A percentile compares a stretch with the other conserved stretches of the same genome.
Evolutionary conservation across 92 coral and sea anemone species (phyloP).

Genomic region (Heteractis magnifica): DNA sequence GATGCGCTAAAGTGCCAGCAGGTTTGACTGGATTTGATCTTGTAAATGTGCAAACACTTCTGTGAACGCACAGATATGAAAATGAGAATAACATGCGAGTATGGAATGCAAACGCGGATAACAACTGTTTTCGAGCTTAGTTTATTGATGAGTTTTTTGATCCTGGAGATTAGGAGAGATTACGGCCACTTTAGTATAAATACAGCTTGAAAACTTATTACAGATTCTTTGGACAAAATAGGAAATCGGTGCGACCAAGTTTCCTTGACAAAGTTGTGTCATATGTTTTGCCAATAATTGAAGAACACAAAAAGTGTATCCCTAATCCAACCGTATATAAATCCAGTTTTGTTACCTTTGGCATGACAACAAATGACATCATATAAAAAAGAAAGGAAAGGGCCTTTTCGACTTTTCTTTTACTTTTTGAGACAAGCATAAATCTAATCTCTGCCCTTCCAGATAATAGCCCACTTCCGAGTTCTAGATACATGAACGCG

Average conservation of each 20-base stretch:
- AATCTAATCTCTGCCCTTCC: too few species aligned
- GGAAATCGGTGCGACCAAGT: not conserved
- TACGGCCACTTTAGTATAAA: not conserved
- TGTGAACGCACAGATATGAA: not conserved
- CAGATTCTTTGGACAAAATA: not conserved
- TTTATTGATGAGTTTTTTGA: not conserved
- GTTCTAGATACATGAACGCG: too few species aligned
- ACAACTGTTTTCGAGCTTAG: not conserved
- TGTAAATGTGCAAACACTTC: conserved; percentile 1
- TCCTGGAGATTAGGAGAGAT: not conserved
- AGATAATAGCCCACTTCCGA: too few species aligned
- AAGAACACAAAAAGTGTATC: too few species aligned
- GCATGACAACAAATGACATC: too few species aligned
- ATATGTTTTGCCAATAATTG: not conserved
- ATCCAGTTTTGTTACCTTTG: too few species aligned
- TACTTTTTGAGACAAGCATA: too few species aligned
- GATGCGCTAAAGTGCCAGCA: not conserved
- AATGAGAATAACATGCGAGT: not conserved
- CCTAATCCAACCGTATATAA: too few species aligned
- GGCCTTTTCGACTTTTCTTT: too few species aligned
- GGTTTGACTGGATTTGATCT: not conserved
- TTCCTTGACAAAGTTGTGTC: not conserved
- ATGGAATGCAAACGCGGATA: not conserved
- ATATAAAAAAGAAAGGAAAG: too few species aligned
- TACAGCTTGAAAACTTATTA: not conserved